These are phyloP conservation scores for Oreochromis niloticus DNA, from an alignment of 2,113 vertebrate species.

Conservation along the genomic window DNA sequence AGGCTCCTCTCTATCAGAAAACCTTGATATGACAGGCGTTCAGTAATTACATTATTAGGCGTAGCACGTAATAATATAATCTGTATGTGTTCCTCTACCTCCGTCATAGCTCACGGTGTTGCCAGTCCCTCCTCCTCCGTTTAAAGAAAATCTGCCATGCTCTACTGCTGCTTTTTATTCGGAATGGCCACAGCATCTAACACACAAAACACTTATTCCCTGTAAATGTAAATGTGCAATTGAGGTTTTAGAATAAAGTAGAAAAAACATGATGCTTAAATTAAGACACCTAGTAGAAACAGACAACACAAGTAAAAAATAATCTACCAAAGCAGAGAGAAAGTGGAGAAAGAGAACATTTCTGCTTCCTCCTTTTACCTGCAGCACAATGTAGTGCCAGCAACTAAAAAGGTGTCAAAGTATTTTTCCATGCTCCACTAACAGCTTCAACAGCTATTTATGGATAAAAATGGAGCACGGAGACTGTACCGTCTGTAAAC, in stretches of 20 bases:
- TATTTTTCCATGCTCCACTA: background rate
- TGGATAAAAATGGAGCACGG: background rate
- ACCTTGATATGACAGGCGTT: background rate
- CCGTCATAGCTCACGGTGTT: background rate
- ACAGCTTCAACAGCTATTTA: background rate
- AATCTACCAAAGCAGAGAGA: background rate
- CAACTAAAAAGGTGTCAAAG: background rate
- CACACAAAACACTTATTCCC: background rate
- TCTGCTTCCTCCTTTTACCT: background rate
- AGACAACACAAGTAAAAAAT: background rate
- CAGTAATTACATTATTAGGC: conserved; percentile 6
- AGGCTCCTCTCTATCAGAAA: background rate
- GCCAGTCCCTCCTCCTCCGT: background rate
- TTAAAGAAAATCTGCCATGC: background rate
- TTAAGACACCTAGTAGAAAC: background rate
- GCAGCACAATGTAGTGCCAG: background rate
- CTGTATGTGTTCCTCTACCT: background rate
- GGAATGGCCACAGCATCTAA: background rate
- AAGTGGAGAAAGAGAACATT: background rate
- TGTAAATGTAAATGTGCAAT: background rate
- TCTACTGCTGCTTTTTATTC: background rate
- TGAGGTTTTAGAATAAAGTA: background rate
- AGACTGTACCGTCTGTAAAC: background rate
- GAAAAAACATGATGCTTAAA: background rate
- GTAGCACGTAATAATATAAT: background rate